phyloP scores from a whole-genome alignment of 2,113 vertebrate genomes.

The Cyanistes caeruleus region DNA sequence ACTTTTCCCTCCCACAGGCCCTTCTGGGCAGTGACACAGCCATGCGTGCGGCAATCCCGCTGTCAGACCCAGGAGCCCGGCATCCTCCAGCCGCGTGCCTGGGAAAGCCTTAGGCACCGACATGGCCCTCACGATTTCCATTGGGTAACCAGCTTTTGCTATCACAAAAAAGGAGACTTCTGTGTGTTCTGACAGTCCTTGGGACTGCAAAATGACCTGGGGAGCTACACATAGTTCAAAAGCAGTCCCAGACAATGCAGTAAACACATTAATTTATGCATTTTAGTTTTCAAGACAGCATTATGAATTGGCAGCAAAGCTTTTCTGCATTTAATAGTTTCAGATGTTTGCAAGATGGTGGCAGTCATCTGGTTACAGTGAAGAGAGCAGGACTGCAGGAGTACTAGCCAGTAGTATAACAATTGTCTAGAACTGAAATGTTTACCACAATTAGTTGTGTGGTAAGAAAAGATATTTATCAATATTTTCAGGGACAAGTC shows the following conservation, averaged over 20 bases:
- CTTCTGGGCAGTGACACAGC: not conserved
- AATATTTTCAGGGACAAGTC: not conserved
- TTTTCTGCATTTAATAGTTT: not conserved
- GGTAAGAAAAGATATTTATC: not conserved
- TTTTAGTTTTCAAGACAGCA: not conserved
- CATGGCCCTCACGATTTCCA: rapidly evolving
- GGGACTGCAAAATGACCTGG: not conserved
- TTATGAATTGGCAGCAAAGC: not conserved
- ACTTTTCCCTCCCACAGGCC: not conserved
- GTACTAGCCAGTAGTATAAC: not conserved
- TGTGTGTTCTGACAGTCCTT: not conserved
- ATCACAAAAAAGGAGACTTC: not conserved
- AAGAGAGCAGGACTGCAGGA: not conserved
- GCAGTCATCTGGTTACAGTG: not conserved
- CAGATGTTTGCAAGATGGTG: not conserved
- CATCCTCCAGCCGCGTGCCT: not conserved
- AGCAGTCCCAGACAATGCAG: not conserved
- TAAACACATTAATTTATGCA: not conserved
- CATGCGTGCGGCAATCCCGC: rapidly evolving
- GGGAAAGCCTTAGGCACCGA: not conserved
- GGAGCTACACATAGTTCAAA: not conserved
- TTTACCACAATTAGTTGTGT: not conserved
- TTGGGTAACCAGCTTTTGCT: not conserved
- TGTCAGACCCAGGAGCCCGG: not conserved
- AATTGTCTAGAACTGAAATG: not conserved